These are phyloP conservation scores for Drosophila villosipedis DNA, from an alignment of 2,888 invertebrate species.

Conservation along the genomic window DNA sequence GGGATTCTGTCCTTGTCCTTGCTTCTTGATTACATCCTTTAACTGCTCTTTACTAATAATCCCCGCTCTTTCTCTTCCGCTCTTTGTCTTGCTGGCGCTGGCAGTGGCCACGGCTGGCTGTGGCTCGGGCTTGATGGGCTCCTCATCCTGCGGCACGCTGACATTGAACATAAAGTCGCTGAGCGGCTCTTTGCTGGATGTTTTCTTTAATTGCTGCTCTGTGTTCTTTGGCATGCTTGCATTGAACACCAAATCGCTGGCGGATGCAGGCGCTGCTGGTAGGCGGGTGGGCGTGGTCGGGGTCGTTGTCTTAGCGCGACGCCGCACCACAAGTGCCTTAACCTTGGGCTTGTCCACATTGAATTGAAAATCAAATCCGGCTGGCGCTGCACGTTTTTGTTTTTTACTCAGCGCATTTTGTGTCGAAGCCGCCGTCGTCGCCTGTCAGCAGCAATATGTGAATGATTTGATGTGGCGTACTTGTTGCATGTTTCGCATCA, in stretches of 20 bases:
- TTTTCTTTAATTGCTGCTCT: background rate
- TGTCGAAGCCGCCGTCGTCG: background rate
- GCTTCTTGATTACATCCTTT: constrained; percentile 57
- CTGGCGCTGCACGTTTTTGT: constrained; percentile 41
- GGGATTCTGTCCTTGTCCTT: constrained; percentile 73
- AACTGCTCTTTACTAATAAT: constrained; percentile 58
- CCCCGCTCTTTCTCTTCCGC: too few species aligned
- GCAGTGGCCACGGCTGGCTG: background rate
- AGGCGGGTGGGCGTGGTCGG: too few species aligned
- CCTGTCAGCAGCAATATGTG: background rate
- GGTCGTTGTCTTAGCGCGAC: constrained; percentile 42
- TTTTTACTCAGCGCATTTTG: constrained; percentile 28
- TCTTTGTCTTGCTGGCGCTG: background rate
- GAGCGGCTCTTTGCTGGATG: background rate
- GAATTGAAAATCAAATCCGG: constrained; percentile 57
- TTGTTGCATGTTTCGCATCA: background rate
- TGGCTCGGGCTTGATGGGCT: constrained; percentile 1
- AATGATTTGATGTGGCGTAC: background rate
- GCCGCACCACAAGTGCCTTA: constrained; percentile 83
- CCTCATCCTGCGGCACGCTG: background rate
- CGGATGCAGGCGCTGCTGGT: background rate
- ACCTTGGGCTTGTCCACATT: constrained; percentile 70
- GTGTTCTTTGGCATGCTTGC: background rate
- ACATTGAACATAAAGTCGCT: constrained; percentile 29
- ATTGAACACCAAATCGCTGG: constrained; percentile 50